phyloP scores from a whole-genome alignment of 2,888 invertebrate genomes.

The Allygus modestus region DNA sequence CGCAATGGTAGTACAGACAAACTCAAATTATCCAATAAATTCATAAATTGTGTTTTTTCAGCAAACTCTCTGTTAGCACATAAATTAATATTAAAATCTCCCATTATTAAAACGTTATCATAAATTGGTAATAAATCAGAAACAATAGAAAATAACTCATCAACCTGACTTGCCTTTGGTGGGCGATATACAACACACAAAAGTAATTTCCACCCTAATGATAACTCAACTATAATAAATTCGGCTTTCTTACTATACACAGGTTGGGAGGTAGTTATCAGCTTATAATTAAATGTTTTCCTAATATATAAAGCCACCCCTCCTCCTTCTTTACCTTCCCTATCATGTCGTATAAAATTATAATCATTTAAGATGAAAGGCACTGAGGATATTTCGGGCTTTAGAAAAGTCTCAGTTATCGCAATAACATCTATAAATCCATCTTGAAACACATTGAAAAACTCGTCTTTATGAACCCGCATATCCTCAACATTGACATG shows the following conservation, averaged over 20 bases:
- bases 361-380: slow-evolving; percentile 1
- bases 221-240: background rate
- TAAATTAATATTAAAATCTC: slow-evolving; percentile 29
- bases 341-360: slow-evolving; percentile 33
- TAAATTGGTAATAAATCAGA: slow-evolving; percentile 5
- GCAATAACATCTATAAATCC: background rate
- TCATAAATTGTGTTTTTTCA: slow-evolving; percentile 15
- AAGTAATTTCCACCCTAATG: slow-evolving; percentile 27
- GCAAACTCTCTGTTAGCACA: background rate
- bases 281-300: background rate
- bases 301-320: slow-evolving; percentile 1
- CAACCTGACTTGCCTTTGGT: slow-evolving; percentile 4
- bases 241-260: slow-evolving; percentile 13
- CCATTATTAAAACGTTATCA: slow-evolving; percentile 13
- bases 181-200: slow-evolving; percentile 13
- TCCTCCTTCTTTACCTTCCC: slow-evolving; percentile 33
- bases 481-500: slow-evolving; percentile 31
- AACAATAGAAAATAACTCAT: slow-evolving; percentile 3
- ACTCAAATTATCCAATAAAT: slow-evolving; percentile 10
- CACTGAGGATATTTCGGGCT: background rate
- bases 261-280: background rate
- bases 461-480: background rate
- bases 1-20: background rate
- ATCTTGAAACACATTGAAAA: background rate
- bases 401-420: background rate